Evolutionary conservation across 2,888 invertebrate genomes (phyloP).

Genomic region (Diadromus collaris): DNA sequence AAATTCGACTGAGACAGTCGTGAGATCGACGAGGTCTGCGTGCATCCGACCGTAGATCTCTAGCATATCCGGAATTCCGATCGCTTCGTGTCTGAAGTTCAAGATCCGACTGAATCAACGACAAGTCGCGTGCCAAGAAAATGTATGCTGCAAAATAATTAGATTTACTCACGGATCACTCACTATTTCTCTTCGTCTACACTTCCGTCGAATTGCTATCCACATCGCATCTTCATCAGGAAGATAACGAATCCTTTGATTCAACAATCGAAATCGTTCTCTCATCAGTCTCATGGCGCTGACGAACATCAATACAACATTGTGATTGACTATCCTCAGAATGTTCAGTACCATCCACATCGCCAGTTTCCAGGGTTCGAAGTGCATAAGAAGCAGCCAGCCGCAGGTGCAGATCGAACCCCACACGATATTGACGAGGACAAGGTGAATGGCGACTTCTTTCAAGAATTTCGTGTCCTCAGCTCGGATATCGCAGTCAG

Average conservation of each 20-base stretch:
- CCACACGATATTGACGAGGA: conserved; percentile 8
- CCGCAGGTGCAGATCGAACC: background rate
- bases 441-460: conserved; percentile 1
- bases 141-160: background rate
- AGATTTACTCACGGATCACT: conserved; percentile 6
- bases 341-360: conserved; percentile 15
- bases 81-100: conserved; percentile 26
- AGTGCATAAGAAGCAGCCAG: background rate
- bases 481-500: background rate
- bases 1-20: conserved; percentile 25
- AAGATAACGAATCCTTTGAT: conserved; percentile 23
- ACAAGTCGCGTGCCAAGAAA: background rate
- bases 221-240: background rate
- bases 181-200: background rate
- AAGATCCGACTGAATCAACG: background rate
- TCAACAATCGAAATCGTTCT: conserved; percentile 39
- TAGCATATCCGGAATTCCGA: background rate
- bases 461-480: conserved; percentile 3
- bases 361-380: background rate
- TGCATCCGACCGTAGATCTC: conserved; percentile 37
- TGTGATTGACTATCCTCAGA: conserved; percentile 17
- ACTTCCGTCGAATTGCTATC: background rate
- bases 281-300: conserved; percentile 22
- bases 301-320: conserved; percentile 16
- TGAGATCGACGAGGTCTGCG: conserved; percentile 35